Evolutionary conservation across 2,888 invertebrate genomes (phyloP), one percentile per base, ranked within the genome.

Genomic region (Lasioglossum pauxillum): DNA sequence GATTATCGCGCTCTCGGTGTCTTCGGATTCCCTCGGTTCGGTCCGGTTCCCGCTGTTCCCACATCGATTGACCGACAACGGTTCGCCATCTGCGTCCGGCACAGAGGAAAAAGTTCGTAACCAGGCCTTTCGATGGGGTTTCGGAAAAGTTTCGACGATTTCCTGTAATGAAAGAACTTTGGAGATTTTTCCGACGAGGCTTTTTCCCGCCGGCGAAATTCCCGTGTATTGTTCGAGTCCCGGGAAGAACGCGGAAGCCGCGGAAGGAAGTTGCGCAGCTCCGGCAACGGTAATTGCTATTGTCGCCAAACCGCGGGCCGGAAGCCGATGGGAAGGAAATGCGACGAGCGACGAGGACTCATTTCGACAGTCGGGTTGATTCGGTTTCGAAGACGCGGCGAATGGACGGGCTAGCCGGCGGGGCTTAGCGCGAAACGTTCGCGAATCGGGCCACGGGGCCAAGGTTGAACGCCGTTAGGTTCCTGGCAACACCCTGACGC

Each of bases 371-470:
- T n/a, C 27, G 4, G 2, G 53, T 83, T 41, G 44, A 16, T 69
- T 69, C 19, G 35, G 31, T 44, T 35, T 67, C 8, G 23, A 27
- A 16, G 75, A 79, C 74, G 75, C 74, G 27, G 38, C 38, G 38
- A 23, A 69, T 10, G 69, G 19, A 67, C 67, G 31, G 31, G 49
- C 41, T 75, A 77, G 60, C 38, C 53, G 71, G 84, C 73, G 84
- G 77, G 44, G 85, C 38, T 77, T 49, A 67, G 78, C 60, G 71
- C 31, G 53, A 46, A 31, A 31, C 67, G 57, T 75, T 73, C 80
- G 92, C 90, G 91, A 94, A 93, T 90, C 91, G 91, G 93, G 93
- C 88, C 89, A 94, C 86, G 92, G 82, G 94, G 93, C 93, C 94
- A 94, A 94, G 94, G 94, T 83, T 83, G 78, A 53, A 80, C 76